Percentiles rank a stretch among this genome's conserved stretches.
Conservation (phyloP, 2,113 vertebrate species). For the Zeus faber region DNA sequence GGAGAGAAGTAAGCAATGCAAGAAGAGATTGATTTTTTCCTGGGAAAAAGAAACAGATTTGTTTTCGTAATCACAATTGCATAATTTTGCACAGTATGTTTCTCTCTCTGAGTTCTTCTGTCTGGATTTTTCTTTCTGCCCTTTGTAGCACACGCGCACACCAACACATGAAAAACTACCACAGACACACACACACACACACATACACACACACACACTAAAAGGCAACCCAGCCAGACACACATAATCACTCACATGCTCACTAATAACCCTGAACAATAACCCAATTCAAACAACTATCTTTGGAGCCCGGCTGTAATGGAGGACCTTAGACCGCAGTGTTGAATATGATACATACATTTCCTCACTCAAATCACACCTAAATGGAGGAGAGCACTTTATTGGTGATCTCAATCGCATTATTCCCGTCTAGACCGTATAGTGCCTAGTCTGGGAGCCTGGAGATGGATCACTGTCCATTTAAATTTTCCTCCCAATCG, state of each 20-base stretch:
- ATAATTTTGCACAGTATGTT: too few relatives aligned
- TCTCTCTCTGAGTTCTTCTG: too few relatives aligned
- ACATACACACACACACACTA: background rate
- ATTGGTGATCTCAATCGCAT: background rate
- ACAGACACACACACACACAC: background rate
- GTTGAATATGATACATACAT: slow-evolving; percentile 36
- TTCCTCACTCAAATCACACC: slow-evolving; percentile 15
- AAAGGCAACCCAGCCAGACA: background rate
- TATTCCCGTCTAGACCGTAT: background rate
- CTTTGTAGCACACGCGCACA: too few relatives aligned
- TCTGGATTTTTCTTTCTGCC: too few relatives aligned
- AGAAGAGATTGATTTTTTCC: too few relatives aligned
- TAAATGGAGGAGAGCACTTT: background rate
- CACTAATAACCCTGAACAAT: slow-evolving; percentile 19
- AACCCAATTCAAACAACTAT: slow-evolving; percentile 37
- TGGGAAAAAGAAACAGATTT: too few relatives aligned
- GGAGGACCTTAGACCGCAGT: slow-evolving; percentile 23
- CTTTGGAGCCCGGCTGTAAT: slow-evolving; percentile 50
- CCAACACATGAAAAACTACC: too few relatives aligned
- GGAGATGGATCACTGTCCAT: too few relatives aligned
- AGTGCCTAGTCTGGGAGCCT: too few relatives aligned
- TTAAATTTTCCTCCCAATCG: too few relatives aligned
- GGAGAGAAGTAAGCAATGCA: too few relatives aligned
- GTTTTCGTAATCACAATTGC: too few relatives aligned
- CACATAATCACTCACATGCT: background rate